Conservation (phyloP, 2,888 invertebrate genomes). For the Ditula angustiorana region DNA sequence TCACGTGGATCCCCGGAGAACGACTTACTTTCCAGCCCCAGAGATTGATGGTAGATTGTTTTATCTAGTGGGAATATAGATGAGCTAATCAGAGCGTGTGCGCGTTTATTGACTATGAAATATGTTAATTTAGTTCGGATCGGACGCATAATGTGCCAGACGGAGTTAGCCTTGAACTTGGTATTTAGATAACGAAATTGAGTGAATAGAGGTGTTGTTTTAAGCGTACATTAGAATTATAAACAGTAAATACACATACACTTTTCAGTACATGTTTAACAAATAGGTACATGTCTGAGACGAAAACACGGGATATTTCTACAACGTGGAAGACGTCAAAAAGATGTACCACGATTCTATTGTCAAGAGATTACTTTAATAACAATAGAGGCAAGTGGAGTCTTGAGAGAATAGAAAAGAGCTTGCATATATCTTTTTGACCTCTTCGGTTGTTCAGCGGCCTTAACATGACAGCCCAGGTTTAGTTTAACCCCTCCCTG, state of each 20-base stretch:
- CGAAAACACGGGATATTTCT: too few species aligned
- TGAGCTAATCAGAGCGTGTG: constrained; percentile 37
- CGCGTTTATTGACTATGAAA: constrained; percentile 38
- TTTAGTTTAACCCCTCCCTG: too few species aligned
- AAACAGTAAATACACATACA: background rate
- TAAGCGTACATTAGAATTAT: constrained; percentile 1
- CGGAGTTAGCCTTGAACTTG: constrained; percentile 27
- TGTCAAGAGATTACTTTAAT: too few species aligned
- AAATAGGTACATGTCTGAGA: too few species aligned
- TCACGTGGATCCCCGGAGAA: constrained; percentile 43
- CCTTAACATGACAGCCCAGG: too few species aligned
- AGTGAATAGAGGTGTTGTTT: constrained; percentile 5
- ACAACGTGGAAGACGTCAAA: too few species aligned
- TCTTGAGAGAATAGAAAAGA: too few species aligned
- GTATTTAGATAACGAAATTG: constrained; percentile 31
- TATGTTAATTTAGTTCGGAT: constrained; percentile 31
- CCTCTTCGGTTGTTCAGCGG: too few species aligned
- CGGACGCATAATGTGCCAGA: constrained; percentile 28
- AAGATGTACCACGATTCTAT: too few species aligned
- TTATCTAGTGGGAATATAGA: constrained; percentile 38
- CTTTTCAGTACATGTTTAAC: too few species aligned
- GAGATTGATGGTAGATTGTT: constrained; percentile 46
- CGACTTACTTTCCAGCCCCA: constrained; percentile 46
- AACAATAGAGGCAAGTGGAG: too few species aligned
- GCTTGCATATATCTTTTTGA: too few species aligned